Conservation (phyloP, 2,113 vertebrate genomes). For the Oreochromis niloticus region DNA sequence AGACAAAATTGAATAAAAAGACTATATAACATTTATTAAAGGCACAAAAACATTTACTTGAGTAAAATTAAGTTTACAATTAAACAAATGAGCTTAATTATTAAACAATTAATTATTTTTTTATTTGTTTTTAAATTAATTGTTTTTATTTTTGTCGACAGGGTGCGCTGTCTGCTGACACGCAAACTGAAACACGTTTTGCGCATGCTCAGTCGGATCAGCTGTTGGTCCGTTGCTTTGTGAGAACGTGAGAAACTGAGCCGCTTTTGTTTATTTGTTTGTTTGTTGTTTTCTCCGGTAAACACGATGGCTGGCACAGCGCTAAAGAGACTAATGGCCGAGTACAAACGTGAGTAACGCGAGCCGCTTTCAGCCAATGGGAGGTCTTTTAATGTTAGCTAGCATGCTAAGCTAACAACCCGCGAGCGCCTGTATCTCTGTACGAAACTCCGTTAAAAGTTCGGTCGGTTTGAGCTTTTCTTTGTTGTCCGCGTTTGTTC, state of each 20-base stretch:
- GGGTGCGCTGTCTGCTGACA: not conserved
- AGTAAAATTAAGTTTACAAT: not conserved
- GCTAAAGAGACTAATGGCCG: conserved; percentile 69
- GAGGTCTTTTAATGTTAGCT: not conserved
- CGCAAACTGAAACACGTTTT: not conserved
- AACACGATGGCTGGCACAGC: conserved; percentile 64
- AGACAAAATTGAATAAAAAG: not conserved
- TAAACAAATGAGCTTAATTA: not conserved
- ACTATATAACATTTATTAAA: not conserved
- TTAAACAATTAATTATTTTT: not conserved
- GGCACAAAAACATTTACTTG: not conserved
- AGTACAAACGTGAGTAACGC: conserved; percentile 65
- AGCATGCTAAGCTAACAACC: not conserved
- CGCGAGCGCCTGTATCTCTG: not conserved
- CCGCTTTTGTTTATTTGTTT: not conserved
- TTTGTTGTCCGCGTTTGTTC: not conserved
- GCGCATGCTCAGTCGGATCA: not conserved
- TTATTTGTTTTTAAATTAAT: not conserved
- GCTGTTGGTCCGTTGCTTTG: not conserved
- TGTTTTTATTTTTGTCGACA: not conserved
- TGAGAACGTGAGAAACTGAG: not conserved
- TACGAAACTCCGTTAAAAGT: not conserved
- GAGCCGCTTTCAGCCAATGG: not conserved
- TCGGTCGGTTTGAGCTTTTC: fast-evolving
- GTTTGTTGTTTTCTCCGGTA: not conserved